These are phyloP conservation scores for Holacanthella duospinosa DNA, from an alignment of 2,888 invertebrate genomes.

Conservation along the genomic window DNA sequence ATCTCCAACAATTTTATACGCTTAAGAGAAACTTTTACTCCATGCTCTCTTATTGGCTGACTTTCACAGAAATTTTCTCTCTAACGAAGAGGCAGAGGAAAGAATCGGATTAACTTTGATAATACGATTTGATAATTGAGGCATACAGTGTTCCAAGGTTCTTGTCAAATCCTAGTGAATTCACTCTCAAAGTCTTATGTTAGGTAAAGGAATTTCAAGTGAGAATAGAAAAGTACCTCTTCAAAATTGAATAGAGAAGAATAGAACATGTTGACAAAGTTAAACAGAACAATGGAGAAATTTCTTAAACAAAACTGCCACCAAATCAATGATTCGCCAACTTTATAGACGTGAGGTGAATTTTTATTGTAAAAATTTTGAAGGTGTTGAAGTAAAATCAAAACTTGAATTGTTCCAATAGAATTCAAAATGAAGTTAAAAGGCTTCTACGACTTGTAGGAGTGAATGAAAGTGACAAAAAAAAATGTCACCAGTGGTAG, in stretches of 20 bases:
- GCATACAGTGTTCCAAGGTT: not conserved
- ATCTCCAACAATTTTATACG: not conserved
- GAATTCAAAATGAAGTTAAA: no score
- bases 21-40: not conserved
- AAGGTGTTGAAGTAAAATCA: no score
- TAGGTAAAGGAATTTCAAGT: no score
- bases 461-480: no score
- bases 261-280: not conserved
- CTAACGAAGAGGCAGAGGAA: not conserved
- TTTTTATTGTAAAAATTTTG: not conserved
- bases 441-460: no score
- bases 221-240: no score
- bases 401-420: no score
- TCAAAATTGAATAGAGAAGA: not conserved
- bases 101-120: not conserved
- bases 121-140: constrained; percentile 3
- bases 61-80: not conserved
- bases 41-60: not conserved
- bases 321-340: not conserved
- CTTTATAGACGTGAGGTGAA: not conserved
- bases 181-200: not conserved
- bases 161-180: no score
- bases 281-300: not conserved
- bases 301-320: not conserved
- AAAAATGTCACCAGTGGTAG: no score